Conservation (phyloP, 2,888 invertebrate genomes). For the Dasypogon diadema region DNA sequence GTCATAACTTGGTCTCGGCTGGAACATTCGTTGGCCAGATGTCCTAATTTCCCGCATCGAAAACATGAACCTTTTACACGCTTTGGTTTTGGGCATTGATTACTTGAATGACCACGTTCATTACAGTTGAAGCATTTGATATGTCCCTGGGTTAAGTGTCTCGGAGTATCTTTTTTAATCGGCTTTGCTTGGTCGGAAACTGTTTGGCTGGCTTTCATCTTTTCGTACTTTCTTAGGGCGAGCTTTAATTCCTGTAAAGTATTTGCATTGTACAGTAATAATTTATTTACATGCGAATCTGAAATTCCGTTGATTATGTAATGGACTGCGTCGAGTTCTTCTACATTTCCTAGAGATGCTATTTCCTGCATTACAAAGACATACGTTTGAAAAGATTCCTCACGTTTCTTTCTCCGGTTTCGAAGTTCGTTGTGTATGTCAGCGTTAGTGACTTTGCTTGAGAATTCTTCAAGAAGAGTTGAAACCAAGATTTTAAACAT, state of each 20-base stretch:
- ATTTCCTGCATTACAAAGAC: no score
- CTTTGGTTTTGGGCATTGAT: not conserved
- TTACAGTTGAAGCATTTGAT: constrained; percentile 16
- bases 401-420: no score
- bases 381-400: no score
- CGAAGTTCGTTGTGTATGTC: no score
- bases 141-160: no score
- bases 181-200: not conserved
- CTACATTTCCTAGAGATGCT: constrained; percentile 26
- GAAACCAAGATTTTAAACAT: no score
- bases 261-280: constrained; percentile 38
- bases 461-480: no score
- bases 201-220: not conserved
- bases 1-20: not conserved
- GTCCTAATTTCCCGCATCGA: not conserved
- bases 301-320: constrained; percentile 49
- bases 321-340: constrained; percentile 43
- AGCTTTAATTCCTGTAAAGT: constrained; percentile 40
- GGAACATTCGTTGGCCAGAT: not conserved
- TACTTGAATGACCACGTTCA: not conserved
- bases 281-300: constrained; percentile 42
- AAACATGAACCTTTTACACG: not conserved
- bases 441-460: no score
- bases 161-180: not conserved
- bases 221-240: constrained; percentile 37